Conservation (phyloP, 2,888 invertebrate species). For the Ferrisia virgata region DNA sequence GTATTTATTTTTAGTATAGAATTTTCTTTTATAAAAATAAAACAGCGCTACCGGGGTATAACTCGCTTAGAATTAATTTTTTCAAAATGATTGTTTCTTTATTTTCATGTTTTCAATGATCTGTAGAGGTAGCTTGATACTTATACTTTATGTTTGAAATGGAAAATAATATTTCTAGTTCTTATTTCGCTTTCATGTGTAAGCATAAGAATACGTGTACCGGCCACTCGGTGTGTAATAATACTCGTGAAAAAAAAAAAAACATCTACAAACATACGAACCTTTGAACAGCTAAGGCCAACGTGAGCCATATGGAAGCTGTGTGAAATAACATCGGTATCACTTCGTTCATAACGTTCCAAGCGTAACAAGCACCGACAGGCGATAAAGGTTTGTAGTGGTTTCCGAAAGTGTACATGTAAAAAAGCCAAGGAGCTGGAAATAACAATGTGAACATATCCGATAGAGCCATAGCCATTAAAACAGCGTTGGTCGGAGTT, state of each 20-base stretch:
- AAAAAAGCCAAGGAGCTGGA: slow-evolving; percentile 86
- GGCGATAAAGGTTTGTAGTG: slow-evolving; percentile 78
- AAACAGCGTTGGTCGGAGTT: slow-evolving; percentile 85
- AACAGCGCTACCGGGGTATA: neutral
- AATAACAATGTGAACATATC: slow-evolving; percentile 90
- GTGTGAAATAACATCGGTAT: slow-evolving; percentile 89
- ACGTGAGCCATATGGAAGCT: slow-evolving; percentile 88
- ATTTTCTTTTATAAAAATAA: neutral
- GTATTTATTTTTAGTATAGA: neutral
- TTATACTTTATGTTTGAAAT: neutral
- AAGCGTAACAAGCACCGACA: slow-evolving; percentile 72
- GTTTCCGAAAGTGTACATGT: slow-evolving; percentile 87
- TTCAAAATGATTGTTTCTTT: neutral
- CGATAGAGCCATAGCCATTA: slow-evolving; percentile 93
- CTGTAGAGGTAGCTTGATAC: too few species aligned
- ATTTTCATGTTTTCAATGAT: neutral
- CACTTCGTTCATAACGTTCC: slow-evolving; percentile 76
- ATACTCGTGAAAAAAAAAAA: neutral
- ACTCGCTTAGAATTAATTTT: neutral
- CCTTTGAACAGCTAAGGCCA: slow-evolving; percentile 85
- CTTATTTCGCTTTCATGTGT: neutral
- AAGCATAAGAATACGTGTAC: too few species aligned
- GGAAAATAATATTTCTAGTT: neutral
- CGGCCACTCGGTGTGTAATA: neutral
- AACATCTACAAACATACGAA: slow-evolving; percentile 46